A percentile compares a stretch with the other conserved stretches of the same genome.
These are phyloP conservation scores for Rhynchonema sp. DNA, from an alignment of 2,888 invertebrate genomes.

Conservation along the genomic window DNA sequence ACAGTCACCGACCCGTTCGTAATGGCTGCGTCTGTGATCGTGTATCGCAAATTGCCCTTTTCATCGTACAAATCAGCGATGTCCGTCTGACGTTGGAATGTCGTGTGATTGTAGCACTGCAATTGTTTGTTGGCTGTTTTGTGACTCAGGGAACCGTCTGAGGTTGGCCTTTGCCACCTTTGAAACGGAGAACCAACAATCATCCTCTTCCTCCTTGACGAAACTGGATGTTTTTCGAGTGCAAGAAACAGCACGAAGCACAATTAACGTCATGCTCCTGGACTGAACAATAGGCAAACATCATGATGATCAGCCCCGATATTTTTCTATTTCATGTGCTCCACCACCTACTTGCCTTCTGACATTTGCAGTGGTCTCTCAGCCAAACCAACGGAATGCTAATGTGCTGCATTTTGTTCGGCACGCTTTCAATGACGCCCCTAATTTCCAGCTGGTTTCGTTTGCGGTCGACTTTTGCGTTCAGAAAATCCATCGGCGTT, in stretches of 20 bases:
- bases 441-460: neutral
- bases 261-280: too few species aligned
- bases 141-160: too few species aligned
- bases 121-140: too few species aligned
- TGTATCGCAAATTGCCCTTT: neutral
- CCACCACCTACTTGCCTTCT: neutral
- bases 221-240: too few species aligned
- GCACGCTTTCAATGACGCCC: neutral
- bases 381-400: neutral
- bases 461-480: neutral
- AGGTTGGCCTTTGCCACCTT: too few species aligned
- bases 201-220: too few species aligned
- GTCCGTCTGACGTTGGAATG: neutral
- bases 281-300: too few species aligned
- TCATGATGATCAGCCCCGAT: too few species aligned
- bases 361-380: constrained; percentile 3
- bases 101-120: constrained; percentile 1
- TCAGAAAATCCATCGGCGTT: too few species aligned
- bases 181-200: too few species aligned
- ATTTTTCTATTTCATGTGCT: too few species aligned
- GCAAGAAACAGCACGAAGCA: too few species aligned
- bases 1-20: neutral
- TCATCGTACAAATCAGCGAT: neutral
- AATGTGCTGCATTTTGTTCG: neutral
- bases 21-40: neutral